Percentiles rank a stretch among this genome's conserved stretches.
Conservation (phyloP, 2,797 vertebrate species). For the Pachyuromys duprasi region DNA sequence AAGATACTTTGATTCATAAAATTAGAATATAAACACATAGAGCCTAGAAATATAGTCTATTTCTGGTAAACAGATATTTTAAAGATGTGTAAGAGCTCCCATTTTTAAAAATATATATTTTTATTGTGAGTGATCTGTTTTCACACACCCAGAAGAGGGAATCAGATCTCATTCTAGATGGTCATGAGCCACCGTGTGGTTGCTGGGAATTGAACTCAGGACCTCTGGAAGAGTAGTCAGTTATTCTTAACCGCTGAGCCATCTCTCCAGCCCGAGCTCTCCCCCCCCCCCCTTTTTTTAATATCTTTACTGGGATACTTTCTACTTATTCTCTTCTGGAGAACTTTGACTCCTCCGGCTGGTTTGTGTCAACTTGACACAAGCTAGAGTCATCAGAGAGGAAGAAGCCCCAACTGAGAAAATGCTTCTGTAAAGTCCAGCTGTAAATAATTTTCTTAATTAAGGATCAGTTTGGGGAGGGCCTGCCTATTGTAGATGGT, state of each 20-base stretch:
- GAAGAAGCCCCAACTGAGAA: not conserved
- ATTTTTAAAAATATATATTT: slow-evolving; percentile 22
- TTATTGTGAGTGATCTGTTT: too few relatives aligned
- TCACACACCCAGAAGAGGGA: too few relatives aligned
- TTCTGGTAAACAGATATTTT: slow-evolving; percentile 66
- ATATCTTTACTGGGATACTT: slow-evolving; percentile 50
- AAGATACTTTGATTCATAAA: slow-evolving; percentile 68
- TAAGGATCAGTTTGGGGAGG: not conserved
- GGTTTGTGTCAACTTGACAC: not conserved
- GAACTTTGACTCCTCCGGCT: not conserved
- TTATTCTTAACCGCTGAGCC: too few relatives aligned
- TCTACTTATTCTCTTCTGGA: slow-evolving; percentile 45
- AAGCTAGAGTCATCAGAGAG: not conserved
- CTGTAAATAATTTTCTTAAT: not conserved
- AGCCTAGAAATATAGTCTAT: slow-evolving; percentile 61
- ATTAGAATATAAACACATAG: slow-evolving; percentile 73
- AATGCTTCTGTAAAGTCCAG: not conserved
- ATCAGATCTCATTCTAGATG: too few relatives aligned
- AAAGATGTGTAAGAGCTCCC: slow-evolving; percentile 38
- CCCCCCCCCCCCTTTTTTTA: too few relatives aligned
- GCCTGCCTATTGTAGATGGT: not conserved
- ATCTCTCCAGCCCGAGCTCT: too few relatives aligned
- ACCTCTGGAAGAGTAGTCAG: too few relatives aligned
- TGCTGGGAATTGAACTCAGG: too few relatives aligned
- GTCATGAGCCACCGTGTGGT: too few relatives aligned